phyloP scores from a whole-genome alignment of 2,113 vertebrate species.

The Zosterops japonicus region DNA sequence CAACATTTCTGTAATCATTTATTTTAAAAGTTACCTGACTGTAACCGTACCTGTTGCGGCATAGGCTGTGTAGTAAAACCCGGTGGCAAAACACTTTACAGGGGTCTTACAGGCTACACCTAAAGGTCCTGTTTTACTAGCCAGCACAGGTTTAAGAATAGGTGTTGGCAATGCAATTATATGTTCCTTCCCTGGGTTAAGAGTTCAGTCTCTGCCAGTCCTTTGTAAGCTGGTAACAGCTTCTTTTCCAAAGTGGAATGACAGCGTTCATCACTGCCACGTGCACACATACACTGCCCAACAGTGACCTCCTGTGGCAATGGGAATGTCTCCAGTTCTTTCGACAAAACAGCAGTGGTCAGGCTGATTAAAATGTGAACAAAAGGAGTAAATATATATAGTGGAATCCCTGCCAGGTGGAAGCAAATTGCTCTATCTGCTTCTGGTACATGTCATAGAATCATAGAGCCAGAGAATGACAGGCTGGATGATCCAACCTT shows the following conservation, averaged over 20 bases:
- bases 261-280: neutral
- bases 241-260: neutral
- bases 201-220: neutral
- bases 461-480: neutral
- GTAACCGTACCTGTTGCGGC: neutral
- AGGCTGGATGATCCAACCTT: neutral
- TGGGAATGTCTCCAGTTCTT: neutral
- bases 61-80: neutral
- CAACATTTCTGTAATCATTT: neutral
- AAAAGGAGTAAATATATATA: neutral
- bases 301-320: constrained; percentile 51
- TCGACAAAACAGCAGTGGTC: neutral
- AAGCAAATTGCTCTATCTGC: neutral
- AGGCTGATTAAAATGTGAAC: neutral
- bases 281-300: neutral
- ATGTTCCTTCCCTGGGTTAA: neutral
- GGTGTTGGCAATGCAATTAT: neutral
- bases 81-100: neutral
- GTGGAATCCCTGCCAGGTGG: neutral
- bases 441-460: neutral
- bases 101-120: neutral
- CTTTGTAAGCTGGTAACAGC: neutral
- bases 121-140: neutral
- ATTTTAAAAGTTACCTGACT: neutral
- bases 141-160: neutral